Conservation (phyloP, 2,888 invertebrate species). For the Galerucella nymphaeae region DNA sequence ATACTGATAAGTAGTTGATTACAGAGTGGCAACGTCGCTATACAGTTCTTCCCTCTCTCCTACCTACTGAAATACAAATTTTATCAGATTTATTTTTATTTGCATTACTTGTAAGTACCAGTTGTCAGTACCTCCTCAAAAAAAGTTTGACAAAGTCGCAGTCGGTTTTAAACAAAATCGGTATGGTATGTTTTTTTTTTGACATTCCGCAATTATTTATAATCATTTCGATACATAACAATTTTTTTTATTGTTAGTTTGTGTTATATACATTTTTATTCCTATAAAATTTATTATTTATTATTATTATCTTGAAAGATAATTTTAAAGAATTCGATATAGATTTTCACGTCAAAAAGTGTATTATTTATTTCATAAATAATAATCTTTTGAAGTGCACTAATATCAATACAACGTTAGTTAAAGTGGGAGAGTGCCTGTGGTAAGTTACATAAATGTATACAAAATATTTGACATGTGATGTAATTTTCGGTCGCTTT, state of each 20-base stretch:
- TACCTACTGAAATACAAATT: constrained; percentile 48
- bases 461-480: no score
- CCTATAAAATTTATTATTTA: no score
- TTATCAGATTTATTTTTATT: constrained; percentile 51
- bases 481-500: no score
- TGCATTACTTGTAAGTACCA: constrained; percentile 38
- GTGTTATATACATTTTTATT: no score
- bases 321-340: no score
- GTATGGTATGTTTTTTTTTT: constrained; percentile 7
- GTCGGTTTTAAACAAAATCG: constrained; percentile 21
- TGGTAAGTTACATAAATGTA: background rate
- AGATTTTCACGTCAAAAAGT: no score
- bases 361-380: no score
- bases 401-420: background rate
- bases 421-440: background rate
- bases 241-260: no score
- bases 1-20: constrained; percentile 29
- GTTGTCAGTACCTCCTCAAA: constrained; percentile 50
- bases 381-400: background rate
- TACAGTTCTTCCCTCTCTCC: constrained; percentile 34
- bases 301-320: no score
- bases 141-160: constrained; percentile 43
- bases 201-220: background rate
- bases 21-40: constrained; percentile 29
- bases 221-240: no score